Conservation (phyloP, 2,113 vertebrate species). For the Lagenorhynchus albirostris region DNA sequence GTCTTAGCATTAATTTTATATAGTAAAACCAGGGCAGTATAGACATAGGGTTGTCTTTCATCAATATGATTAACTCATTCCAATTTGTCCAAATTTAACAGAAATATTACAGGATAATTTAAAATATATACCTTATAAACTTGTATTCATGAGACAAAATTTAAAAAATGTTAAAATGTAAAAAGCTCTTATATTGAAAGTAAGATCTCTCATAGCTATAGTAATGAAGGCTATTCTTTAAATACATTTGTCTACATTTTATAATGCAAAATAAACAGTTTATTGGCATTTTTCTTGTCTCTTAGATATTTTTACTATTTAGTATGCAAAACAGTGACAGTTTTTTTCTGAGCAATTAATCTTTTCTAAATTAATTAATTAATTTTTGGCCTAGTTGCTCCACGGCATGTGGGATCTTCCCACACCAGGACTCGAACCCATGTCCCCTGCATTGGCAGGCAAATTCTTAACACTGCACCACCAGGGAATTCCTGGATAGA, state of each 20-base stretch:
- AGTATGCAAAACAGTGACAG: background rate
- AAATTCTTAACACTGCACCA: too few species aligned
- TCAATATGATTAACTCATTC: background rate
- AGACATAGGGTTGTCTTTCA: background rate
- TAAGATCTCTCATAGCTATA: background rate
- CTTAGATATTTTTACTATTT: background rate
- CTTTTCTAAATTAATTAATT: background rate
- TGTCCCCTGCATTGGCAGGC: too few species aligned
- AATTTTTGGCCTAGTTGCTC: too few species aligned
- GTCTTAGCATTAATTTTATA: background rate
- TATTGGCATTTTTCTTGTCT: background rate
- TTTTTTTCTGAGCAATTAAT: background rate
- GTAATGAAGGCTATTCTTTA: background rate
- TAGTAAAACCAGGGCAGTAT: background rate
- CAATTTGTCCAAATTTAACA: background rate
- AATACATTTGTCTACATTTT: background rate
- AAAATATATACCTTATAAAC: background rate
- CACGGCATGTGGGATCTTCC: too few species aligned
- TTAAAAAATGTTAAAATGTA: background rate
- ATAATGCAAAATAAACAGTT: background rate
- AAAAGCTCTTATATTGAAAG: background rate
- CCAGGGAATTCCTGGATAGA: background rate
- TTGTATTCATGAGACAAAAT: background rate
- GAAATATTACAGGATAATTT: background rate
- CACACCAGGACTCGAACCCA: rapidly evolving